Evolutionary conservation across 2,113 vertebrate species (phyloP), one percentile per base, ranked within the genome.

Genomic region (Mirza zaza): DNA sequence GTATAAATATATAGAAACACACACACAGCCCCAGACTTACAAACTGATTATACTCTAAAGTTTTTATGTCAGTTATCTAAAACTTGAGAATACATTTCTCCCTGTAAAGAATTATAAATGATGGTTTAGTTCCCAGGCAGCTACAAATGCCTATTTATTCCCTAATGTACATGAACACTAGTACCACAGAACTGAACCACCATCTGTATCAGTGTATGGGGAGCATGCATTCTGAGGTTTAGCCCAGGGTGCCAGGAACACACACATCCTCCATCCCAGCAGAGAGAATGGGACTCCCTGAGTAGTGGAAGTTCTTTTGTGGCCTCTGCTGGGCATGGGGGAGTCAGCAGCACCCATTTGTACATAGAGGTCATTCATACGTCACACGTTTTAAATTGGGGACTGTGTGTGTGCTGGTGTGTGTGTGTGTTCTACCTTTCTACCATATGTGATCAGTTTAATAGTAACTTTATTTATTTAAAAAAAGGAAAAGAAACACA

Each of bases 401-500:
- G 91, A 52, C 81, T 61, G 75, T 88, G 57, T 95, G 90, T 96
- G 90, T 81, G 95, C 87, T 12, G 42, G 42, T 84, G 67, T 91
- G 85, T 97, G 80, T 95, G 90, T 96, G 80, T 83, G 48, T 97
- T 91, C 96, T 86, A 75, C 88, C 97, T 79, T 95, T 91, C 91
- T 97, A 96, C 76, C 52, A 8, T 76, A 93, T 52, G 97, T 97
- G 87, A 98, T 96, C 95, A 97, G 94, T 96, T 98, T 97, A 97
- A 97, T 93, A 87, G 97, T 97, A 97, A 98, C 98, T 95, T 98
- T 98, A 98, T 98, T 97, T 98, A 98, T 98, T 98, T 84, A 96
- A 97, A 96, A 97, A 82, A 57, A 55, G 17, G 20, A 45, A 42
- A 85, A 89, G 90, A 97, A 97, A 98, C 95, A 98, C 97, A 97